Evolutionary conservation across 2,888 invertebrate genomes (phyloP).

Genomic region (Periphyllus acericola): DNA sequence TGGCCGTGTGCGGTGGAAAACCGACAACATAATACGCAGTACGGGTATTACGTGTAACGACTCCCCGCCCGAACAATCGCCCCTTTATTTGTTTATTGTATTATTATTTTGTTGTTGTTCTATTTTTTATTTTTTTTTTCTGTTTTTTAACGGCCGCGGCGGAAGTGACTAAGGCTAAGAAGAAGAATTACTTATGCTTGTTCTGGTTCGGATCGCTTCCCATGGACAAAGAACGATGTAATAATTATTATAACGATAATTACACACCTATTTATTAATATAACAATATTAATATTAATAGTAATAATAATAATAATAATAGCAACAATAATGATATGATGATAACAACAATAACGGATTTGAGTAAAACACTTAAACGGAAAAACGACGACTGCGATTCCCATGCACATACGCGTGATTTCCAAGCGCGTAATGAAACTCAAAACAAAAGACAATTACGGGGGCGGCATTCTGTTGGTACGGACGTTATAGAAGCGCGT

Average conservation of each 20-base stretch:
- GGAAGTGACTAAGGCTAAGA: conserved; percentile 56
- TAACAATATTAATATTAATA: conserved; percentile 4
- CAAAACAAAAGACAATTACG: not conserved
- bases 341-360: conserved; percentile 50
- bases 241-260: conserved; percentile 56
- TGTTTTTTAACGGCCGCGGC: conserved; percentile 21
- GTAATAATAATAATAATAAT: not conserved
- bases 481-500: not conserved
- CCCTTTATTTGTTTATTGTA: conserved; percentile 30
- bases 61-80: conserved; percentile 37
- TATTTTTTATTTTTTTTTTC: conserved; percentile 27
- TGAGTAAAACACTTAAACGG: not conserved
- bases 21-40: not conserved
- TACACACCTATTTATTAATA: conserved; percentile 42
- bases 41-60: not conserved
- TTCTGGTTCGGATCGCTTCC: conserved; percentile 60
- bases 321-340: conserved; percentile 17
- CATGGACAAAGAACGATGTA: conserved; percentile 52
- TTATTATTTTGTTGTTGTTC: not conserved
- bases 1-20: conserved; percentile 22
- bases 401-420: not conserved
- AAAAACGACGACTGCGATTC: not conserved
- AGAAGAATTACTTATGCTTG: conserved; percentile 56
- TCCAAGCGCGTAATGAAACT: not conserved
- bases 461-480: not conserved